Conservation (phyloP, 2,113 vertebrate genomes). For the Dermatemys mawii region DNA sequence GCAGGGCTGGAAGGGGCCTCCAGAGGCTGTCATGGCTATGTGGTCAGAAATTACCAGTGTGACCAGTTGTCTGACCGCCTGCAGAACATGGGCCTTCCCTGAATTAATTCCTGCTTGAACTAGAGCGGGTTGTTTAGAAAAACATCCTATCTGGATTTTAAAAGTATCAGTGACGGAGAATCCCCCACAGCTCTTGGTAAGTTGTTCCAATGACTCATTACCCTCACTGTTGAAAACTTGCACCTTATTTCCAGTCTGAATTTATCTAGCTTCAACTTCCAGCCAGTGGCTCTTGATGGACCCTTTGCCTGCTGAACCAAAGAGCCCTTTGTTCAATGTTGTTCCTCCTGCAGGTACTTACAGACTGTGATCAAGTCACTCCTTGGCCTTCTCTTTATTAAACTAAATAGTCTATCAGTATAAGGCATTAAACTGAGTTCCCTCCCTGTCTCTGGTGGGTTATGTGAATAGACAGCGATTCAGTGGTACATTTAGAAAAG, state of each 20-base stretch:
- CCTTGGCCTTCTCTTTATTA: neutral
- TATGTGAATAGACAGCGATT: accelerated
- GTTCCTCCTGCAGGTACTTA: neutral
- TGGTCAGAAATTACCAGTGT: neutral
- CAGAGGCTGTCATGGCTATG: neutral
- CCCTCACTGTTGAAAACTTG: neutral
- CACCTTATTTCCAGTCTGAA: neutral
- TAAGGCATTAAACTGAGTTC: neutral
- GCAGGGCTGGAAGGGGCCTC: neutral
- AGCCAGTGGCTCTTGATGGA: neutral
- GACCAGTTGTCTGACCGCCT: neutral
- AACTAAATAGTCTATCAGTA: neutral
- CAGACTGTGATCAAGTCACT: neutral
- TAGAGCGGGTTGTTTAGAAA: neutral
- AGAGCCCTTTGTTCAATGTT: neutral
- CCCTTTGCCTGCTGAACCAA: neutral
- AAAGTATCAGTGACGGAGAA: neutral
- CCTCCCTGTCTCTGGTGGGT: accelerated
- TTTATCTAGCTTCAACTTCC: neutral
- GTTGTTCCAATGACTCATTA: neutral
- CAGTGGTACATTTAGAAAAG: neutral
- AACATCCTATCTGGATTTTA: neutral
- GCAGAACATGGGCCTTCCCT: neutral
- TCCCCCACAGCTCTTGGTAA: too few relatives aligned
- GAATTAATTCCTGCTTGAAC: neutral